Base-by-base conservation (phyloP, 2,113 vertebrate genomes). In the Rhizomys pruinosus region DNA sequence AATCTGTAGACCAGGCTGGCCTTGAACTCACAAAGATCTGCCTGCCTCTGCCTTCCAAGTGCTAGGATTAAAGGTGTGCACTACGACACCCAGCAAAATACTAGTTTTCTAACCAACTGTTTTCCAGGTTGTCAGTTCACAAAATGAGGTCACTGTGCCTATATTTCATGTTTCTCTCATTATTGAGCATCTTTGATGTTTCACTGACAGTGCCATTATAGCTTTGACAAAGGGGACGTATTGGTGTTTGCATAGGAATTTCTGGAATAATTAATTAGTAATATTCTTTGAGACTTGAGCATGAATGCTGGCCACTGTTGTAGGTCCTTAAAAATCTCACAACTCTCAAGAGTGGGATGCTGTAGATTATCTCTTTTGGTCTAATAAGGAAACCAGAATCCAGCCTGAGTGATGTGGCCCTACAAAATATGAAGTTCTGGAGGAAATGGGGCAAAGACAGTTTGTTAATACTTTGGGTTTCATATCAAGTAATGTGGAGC, bases 101-200 rank as follows among this genome's bases (percentile, higher is more conserved):
- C n/a, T n/a, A n/a, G n/a, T n/a, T n/a, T n/a, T n/a, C n/a, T n/a
- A n/a, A n/a, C n/a, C n/a, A n/a, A n/a, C 47, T 59, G 17, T n/a
- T 87, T 94, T 20, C 92, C 6, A 7, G n/a, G n/a, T 55, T 69
- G 47, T 57, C 15, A 11, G n/a, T 23, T 9, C 47, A 85, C 47
- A 64, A 76, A 90, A 64, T 27, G 79, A 20, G 19, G 7, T 63
- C 88, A 72, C 59, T 66, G 20, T 86, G 63, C 3, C 55, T 93
- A 68, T 66, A 32, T 80, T 44, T 90, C 44, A 84, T 10, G 22
- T 63, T 94, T 96, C 64, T 90, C 42, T 37, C 44, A 57, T 63
- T 39, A 57, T 87, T 76, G 15, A 37, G 23, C 25, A 5, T 87
- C 66, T 44, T 84, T 52, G 71, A 42, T 72, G 23, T 85, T 93